These are phyloP conservation scores for Oscheius sp. DNA, from an alignment of 2,888 invertebrate species.

Conservation along the genomic window DNA sequence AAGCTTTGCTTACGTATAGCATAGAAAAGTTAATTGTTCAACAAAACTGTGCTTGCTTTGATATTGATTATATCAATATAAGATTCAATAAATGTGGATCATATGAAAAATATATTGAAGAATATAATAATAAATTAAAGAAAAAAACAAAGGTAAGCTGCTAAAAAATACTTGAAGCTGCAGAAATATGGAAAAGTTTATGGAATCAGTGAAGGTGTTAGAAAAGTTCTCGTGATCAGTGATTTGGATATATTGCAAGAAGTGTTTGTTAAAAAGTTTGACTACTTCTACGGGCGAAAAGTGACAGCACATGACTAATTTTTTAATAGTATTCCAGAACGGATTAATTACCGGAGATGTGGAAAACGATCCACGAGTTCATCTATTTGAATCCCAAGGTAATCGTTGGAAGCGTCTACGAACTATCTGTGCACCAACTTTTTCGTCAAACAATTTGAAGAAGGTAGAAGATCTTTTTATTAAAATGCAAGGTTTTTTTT, in stretches of 20 bases:
- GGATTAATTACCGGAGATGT: constrained; percentile 46
- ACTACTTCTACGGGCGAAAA: constrained; percentile 72
- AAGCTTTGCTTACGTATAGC: too few relatives aligned
- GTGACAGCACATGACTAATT: constrained; percentile 51
- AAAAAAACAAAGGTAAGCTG: too few relatives aligned
- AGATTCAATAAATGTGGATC: too few relatives aligned
- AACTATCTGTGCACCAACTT: constrained; percentile 73
- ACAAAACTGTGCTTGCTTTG: too few relatives aligned
- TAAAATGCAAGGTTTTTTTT: not conserved
- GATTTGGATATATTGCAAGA: constrained; percentile 72
- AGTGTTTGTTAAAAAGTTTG: constrained; percentile 72
- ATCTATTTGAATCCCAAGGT: constrained; percentile 72
- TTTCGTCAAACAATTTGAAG: constrained; percentile 74
- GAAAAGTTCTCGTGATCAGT: constrained; percentile 70
- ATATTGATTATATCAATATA: too few relatives aligned
- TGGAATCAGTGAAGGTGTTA: constrained; percentile 54
- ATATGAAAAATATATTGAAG: too few relatives aligned
- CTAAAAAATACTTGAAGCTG: constrained; percentile 12
- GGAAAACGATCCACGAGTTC: constrained; percentile 50
- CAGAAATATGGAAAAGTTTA: constrained; percentile 49
- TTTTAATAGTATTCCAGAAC: constrained; percentile 25
- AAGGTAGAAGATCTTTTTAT: constrained; percentile 59
- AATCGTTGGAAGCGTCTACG: constrained; percentile 75
- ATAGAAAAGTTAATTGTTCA: too few relatives aligned
- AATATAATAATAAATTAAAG: too few relatives aligned